Base-by-base conservation (phyloP, 1,140 invertebrate genomes). In the Colletes latitarsis region DNA sequence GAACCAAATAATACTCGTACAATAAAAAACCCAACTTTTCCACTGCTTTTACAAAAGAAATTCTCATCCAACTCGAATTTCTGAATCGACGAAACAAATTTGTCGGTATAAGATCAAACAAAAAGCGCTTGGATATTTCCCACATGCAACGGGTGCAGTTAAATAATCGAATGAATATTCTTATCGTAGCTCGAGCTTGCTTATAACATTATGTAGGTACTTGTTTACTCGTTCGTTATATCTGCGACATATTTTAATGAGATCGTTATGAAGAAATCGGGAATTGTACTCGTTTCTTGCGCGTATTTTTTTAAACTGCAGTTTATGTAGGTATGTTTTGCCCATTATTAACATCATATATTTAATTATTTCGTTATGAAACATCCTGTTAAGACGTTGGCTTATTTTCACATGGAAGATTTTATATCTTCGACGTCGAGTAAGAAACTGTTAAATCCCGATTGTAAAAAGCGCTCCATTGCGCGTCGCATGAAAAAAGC, bases 141-240 rank as follows among this genome's bases (percentile, higher is more conserved):
- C 8, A 30, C 15, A 68, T 12, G n/a, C 55, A 71, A 15, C 55
- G 30, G 30, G 15, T 5, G 14, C 55, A n/a, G 68, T 14, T 21
- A 30, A 49, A 58, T 43, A 46, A 63, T 63, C 43, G 21, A 14
- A 74, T 53, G 60, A 74, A 74, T 74, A 74, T 74, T 74, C 60
- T 74, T 63, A 63, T 74, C 72, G 12, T 52, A 46, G 15, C 10
- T 49, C 10, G 6, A 39, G 17, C 3, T 15, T 9, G 46, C n/a
- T 15, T 41, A 52, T 52, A 46, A 74, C 72, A 46, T 74, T 39
- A 30, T 62, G 17, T 17, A 30, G 30, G 30, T 30, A 12, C 72
- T 52, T 74, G 72, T 74, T 74, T 74, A 30, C 43, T 19, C 52
- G 60, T 39, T 53, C 60, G 71, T 39, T 60, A 39, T 52, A 41